Evolutionary conservation across 2,888 invertebrate genomes (phyloP).

Genomic region (Ornithoptera priamus): DNA sequence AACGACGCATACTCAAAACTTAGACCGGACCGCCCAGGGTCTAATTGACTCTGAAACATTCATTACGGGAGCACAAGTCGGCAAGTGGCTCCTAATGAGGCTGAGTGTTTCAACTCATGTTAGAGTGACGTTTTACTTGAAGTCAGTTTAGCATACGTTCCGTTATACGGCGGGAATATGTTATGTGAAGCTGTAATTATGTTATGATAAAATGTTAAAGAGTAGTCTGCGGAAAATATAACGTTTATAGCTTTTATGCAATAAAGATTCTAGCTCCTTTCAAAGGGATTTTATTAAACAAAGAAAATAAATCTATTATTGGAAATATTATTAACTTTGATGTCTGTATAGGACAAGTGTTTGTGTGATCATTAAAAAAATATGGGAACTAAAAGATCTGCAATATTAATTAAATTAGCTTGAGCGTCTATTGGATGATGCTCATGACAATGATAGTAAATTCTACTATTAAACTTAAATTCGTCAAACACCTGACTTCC

Average conservation of each 20-base stretch:
- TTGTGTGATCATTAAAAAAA: no score
- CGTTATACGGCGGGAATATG: background rate
- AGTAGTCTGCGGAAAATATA: background rate
- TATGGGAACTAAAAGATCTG: no score
- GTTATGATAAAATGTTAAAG: conserved; percentile 4
- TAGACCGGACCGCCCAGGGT: conserved; percentile 38
- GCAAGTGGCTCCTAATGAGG: conserved; percentile 44
- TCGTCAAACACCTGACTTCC: no score
- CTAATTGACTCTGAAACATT: conserved; percentile 41
- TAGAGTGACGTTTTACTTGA: conserved; percentile 27
- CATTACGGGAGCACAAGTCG: conserved; percentile 42
- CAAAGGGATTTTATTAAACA: no score
- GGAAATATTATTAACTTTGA: no score
- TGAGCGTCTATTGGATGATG: no score
- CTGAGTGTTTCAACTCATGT: conserved; percentile 36
- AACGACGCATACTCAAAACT: conserved; percentile 36
- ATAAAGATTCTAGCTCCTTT: background rate
- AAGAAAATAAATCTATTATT: no score
- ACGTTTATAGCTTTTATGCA: no score
- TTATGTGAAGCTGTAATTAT: background rate
- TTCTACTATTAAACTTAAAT: no score
- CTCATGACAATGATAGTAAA: no score
- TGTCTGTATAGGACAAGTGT: no score
- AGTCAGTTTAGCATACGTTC: conserved; percentile 7
- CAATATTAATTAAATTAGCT: no score